These are phyloP conservation scores for Sialis fuliginosa DNA, from an alignment of 2,888 invertebrate species.

Conservation along the genomic window DNA sequence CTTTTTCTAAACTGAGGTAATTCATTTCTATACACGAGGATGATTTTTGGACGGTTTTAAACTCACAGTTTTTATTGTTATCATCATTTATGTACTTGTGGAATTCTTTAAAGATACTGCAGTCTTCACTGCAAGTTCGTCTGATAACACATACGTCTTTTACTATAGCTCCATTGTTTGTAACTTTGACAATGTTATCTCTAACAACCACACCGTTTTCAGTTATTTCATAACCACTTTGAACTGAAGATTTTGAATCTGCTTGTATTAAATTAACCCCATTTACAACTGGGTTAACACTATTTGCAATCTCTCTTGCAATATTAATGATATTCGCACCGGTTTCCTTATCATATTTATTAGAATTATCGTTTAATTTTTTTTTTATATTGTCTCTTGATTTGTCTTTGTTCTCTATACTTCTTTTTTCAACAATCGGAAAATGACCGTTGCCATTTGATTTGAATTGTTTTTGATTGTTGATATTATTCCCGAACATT, in stretches of 20 bases:
- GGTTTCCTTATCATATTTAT: not conserved
- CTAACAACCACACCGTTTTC: not conserved
- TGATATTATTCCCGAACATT: not conserved
- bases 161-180: conserved; percentile 1
- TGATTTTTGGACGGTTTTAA: conserved; percentile 1
- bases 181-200: not conserved
- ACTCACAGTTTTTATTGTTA: not conserved
- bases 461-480: not conserved
- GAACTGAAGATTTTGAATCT: not conserved
- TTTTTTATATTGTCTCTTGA: too few species aligned
- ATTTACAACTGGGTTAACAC: conserved; percentile 3
- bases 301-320: conserved; percentile 2
- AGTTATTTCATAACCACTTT: not conserved
- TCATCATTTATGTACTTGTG: not conserved
- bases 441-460: too few species aligned
- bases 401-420: too few species aligned
- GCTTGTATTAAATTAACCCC: not conserved
- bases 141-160: conserved; percentile 1
- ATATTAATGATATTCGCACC: conserved; percentile 4
- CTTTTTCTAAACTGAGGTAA: conserved; percentile 5
- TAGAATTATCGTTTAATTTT: too few species aligned
- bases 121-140: conserved; percentile 1
- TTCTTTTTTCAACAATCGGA: too few species aligned
- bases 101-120: not conserved
- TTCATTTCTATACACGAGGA: conserved; percentile 3